Evolutionary conservation across 2,888 invertebrate species (phyloP).

Genomic region (Lithophane socia): DNA sequence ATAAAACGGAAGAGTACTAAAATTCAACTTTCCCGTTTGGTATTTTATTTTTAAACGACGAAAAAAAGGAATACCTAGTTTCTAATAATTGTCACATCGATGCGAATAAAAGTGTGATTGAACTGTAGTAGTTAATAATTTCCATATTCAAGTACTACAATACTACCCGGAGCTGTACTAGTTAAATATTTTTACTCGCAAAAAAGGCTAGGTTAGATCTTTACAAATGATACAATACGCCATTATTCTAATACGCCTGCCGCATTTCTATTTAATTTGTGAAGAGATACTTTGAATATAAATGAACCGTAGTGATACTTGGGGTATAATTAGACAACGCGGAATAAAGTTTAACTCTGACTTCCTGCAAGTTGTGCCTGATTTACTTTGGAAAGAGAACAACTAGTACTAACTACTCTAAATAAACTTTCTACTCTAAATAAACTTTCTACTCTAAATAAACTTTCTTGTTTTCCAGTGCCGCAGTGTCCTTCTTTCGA

Average conservation of each 20-base stretch:
- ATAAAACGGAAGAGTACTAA: not conserved
- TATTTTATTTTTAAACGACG: not conserved
- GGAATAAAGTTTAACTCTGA: slow-evolving; percentile 17
- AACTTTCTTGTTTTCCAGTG: no score
- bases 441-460: no score
- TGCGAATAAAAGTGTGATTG: no score
- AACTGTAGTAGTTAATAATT: no score
- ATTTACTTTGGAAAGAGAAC: slow-evolving; percentile 7
- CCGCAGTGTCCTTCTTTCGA: no score
- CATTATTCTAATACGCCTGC: not conserved
- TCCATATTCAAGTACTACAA: no score
- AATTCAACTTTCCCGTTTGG: not conserved
- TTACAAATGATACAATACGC: slow-evolving; percentile 7
- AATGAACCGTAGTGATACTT: slow-evolving; percentile 10
- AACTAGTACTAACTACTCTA: no score
- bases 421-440: no score
- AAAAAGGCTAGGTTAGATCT: not conserved
- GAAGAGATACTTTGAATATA: slow-evolving; percentile 29
- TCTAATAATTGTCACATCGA: no score
- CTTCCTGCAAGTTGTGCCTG: slow-evolving; percentile 9
- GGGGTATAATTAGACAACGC: slow-evolving; percentile 25
- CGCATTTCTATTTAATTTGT: slow-evolving; percentile 19
- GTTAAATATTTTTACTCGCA: no score
- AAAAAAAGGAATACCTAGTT: not conserved
- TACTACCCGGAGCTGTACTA: no score